Percentiles rank a stretch among this genome's conserved stretches.
These are phyloP conservation scores for Pristionchus entomophagus DNA, from an alignment of 2,888 invertebrate species.

Conservation along the genomic window DNA sequence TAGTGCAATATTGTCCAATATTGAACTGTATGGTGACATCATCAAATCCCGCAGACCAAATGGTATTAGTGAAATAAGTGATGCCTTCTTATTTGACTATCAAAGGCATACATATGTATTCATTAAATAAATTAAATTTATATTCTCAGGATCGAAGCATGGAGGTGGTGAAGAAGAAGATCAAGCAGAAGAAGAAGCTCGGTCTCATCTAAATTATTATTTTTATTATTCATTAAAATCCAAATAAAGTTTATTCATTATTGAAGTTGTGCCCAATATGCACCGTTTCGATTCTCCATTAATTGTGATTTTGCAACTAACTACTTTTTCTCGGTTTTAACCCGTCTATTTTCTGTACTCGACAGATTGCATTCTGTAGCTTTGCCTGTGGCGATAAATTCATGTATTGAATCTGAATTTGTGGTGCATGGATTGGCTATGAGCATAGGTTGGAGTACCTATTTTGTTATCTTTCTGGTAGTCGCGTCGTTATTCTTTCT, in stretches of 20 bases:
- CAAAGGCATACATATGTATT: too few relatives aligned
- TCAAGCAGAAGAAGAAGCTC: conserved; percentile 92
- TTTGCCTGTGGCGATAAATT: conserved; percentile 5
- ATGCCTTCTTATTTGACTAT: too few relatives aligned
- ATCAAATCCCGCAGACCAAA: too few relatives aligned
- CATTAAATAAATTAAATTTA: neutral
- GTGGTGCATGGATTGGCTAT: neutral
- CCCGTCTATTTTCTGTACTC: neutral
- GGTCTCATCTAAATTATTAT: conserved; percentile 67
- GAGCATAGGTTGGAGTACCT: conserved; percentile 8
- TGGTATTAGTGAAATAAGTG: too few relatives aligned
- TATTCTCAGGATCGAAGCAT: conserved; percentile 82
- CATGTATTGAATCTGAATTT: neutral
- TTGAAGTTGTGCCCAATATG: neutral
- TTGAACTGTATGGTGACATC: too few relatives aligned
- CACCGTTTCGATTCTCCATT: neutral
- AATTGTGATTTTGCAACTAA: neutral
- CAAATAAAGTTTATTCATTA: neutral
- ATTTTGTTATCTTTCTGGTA: neutral
- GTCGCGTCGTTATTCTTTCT: neutral
- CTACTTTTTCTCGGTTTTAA: neutral
- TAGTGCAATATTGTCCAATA: too few relatives aligned
- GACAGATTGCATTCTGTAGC: neutral
- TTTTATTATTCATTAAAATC: neutral
- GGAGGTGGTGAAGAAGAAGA: conserved; percentile 94